These are phyloP conservation scores for Ammodytes dubius DNA, from an alignment of 2,113 vertebrate species.

Conservation along the genomic window DNA sequence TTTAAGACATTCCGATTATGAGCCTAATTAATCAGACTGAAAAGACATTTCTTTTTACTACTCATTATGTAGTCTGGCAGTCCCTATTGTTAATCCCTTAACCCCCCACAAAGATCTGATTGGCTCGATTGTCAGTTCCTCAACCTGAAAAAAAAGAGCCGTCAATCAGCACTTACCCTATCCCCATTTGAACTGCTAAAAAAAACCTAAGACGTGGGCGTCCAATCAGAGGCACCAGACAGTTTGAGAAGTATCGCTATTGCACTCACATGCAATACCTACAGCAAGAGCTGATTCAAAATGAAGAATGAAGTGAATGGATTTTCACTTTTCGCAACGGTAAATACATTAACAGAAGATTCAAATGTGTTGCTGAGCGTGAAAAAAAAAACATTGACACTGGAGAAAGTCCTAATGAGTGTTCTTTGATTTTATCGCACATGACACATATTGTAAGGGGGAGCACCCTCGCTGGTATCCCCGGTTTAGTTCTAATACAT, in stretches of 20 bases:
- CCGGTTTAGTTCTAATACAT: constrained; percentile 15
- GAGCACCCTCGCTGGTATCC: neutral
- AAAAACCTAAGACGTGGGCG: neutral
- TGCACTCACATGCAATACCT: constrained; percentile 21
- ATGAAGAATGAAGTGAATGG: constrained; percentile 19
- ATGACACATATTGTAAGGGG: constrained; percentile 21
- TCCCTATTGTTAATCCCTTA: neutral
- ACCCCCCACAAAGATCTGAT: neutral
- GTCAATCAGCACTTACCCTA: neutral
- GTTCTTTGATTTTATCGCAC: constrained; percentile 28
- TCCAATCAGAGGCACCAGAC: constrained; percentile 2
- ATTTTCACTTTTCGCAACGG: constrained; percentile 18
- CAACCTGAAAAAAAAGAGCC: neutral
- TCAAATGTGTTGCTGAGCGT: constrained; percentile 25
- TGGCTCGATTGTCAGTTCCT: neutral
- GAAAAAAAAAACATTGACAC: neutral
- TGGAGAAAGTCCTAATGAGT: constrained; percentile 33
- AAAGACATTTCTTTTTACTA: neutral
- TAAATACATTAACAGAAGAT: constrained; percentile 44
- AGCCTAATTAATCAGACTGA: neutral
- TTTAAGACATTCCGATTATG: neutral
- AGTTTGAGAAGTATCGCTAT: constrained; percentile 25
- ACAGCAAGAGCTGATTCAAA: constrained; percentile 35
- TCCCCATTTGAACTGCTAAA: neutral
- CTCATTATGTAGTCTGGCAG: neutral